Base-by-base conservation (phyloP, 2,113 vertebrate genomes). In the Oenanthe oenanthe region DNA sequence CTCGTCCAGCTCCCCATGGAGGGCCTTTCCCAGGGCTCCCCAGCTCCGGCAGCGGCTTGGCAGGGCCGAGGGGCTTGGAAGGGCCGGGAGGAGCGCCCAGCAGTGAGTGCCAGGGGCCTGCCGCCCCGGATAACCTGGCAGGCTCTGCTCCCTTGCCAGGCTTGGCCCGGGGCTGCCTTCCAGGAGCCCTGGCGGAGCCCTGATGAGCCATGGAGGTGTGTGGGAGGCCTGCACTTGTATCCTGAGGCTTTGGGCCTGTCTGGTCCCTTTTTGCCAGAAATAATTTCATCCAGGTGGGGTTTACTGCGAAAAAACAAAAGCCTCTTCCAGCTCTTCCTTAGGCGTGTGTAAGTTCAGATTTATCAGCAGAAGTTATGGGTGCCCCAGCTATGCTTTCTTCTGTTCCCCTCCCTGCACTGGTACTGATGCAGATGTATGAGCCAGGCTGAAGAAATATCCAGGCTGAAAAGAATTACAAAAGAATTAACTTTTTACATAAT, bases 91-190 rank as follows among this genome's bases (percentile, higher is more conserved):
- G 42, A 38, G 45, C 7, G 48, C 6, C 48, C 42, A 1, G 12
- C 47, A 1, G 29, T 0, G 12, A 9, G 56, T 6, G 40, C 31
- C 7, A 1, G 66, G 31, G 17, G 1, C 21, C 22, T 28, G 0
- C 9, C 3, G 9, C 5, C 24, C n/a, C 17, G 0, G 32, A 12
- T 42, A 38, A 31, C 38, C 25, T 4, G 56, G 51, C 25, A 1
- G 51, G 16, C 14, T 32, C 15, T 32, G 24, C 53, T 47, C n/a
- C 17, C 0, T 0, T 21, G 86, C 60, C 74, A 5, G 65, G 12
- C 58, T 60, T 5, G 70, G 79, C 90, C 70, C 15, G 6, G 36
- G 76, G 71, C 79, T 61, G 93, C 71, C 17, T 53, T 9, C 3
- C 7, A 32, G 60, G 71, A 28, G 36, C 21, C 54, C 22, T 16